A percentile compares a stretch with the other conserved stretches of the same genome.
Evolutionary conservation across 2,888 invertebrate genomes (phyloP).

Genomic region (Tetrapedia diversipes): DNA sequence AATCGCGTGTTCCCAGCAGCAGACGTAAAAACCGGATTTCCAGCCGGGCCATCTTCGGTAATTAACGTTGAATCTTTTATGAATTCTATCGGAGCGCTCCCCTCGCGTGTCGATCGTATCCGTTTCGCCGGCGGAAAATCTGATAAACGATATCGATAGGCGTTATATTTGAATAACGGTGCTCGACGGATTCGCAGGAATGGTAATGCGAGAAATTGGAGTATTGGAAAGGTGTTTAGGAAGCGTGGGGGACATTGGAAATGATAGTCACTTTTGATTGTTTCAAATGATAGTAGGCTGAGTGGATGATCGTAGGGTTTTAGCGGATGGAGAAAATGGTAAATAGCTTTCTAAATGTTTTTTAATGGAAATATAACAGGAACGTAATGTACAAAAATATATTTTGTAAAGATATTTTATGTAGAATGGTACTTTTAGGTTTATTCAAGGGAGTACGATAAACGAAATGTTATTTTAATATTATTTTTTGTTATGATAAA

Average conservation of each 20-base stretch:
- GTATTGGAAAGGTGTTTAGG: background rate
- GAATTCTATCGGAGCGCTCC: conserved; percentile 26
- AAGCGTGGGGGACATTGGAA: background rate
- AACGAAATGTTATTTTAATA: too few species aligned
- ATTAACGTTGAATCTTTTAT: conserved; percentile 61
- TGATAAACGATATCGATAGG: conserved; percentile 27
- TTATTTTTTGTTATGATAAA: too few species aligned
- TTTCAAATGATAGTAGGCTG: background rate
- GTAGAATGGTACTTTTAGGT: too few species aligned
- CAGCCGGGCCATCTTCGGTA: conserved; percentile 52
- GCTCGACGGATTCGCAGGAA: background rate
- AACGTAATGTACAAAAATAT: background rate
- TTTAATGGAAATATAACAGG: fast-evolving
- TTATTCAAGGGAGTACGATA: too few species aligned
- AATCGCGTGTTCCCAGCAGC: conserved; percentile 25
- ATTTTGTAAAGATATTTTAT: background rate
- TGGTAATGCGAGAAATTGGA: background rate
- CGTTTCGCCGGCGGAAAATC: conserved; percentile 24
- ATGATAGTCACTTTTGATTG: too few species aligned
- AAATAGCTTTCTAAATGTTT: too few species aligned
- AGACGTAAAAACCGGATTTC: conserved; percentile 51
- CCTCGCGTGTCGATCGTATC: conserved; percentile 37
- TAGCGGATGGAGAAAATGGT: background rate
- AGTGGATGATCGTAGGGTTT: background rate
- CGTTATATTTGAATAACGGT: conserved; percentile 17